These are phyloP conservation scores for Camelus dromedarius DNA, from an alignment of 2,113 vertebrate species.

Conservation along the genomic window DNA sequence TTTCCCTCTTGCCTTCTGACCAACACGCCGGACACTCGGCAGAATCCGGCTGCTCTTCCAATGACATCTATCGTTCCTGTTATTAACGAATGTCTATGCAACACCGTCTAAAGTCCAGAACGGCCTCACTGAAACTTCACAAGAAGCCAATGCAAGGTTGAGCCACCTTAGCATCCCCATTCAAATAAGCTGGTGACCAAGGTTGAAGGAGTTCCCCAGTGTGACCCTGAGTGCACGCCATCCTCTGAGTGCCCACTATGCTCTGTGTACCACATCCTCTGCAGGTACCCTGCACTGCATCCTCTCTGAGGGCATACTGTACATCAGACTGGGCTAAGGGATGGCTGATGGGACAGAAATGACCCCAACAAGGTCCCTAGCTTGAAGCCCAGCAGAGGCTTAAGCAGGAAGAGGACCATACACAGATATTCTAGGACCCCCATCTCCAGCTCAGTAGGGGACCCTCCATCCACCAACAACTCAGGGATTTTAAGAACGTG, in stretches of 20 bases:
- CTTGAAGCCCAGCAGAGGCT: neutral
- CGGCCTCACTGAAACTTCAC: neutral
- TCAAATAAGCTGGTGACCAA: neutral
- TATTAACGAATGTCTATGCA: no score
- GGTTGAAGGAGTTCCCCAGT: accelerated
- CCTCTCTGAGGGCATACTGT: neutral
- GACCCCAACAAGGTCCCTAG: neutral
- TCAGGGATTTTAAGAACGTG: neutral
- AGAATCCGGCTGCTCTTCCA: neutral
- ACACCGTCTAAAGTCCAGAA: neutral
- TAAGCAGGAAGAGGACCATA: neutral
- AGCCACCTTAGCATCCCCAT: neutral
- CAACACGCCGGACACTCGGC: neutral
- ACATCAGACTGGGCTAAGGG: neutral
- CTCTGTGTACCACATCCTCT: neutral
- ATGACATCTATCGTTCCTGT: accelerated
- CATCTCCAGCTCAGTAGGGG: neutral
- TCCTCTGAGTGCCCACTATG: neutral
- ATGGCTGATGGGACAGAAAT: neutral
- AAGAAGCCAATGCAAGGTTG: accelerated
- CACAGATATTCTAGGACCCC: neutral
- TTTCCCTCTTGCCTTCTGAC: neutral
- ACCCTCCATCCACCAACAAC: neutral
- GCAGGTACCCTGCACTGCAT: neutral
- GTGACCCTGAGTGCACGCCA: neutral